Evolutionary conservation across 2,888 invertebrate species (phyloP), one percentile per base, ranked within the genome.

Genomic region (Aricia artaxerxes): DNA sequence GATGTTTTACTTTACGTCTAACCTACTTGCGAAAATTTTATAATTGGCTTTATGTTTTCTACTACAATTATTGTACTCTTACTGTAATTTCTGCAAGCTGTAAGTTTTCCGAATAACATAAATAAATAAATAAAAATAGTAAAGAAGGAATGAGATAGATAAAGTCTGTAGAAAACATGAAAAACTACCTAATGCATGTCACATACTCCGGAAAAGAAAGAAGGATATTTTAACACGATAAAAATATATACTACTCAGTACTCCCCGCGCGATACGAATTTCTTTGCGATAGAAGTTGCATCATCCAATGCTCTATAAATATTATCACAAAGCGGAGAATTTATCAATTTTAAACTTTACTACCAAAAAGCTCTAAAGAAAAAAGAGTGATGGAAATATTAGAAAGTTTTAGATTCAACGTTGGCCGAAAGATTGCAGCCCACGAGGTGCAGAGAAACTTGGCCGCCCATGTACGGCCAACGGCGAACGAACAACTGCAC

Each of bases 391-490:
- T 16, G 57, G 16, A 57, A 57, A 57, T 57, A 16, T 69, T 73
- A 73, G 40, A 73, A 73, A 44, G 73, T 73, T 44, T 73, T 24
- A 16, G 73, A 73, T 40, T 40, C 24, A 13, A 35, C 60, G n/a
- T 60, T 38, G 31, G 35, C 44, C 40, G 11, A 64, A 40, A 49
- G 7, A 69, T n/a, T 13, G 80, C 75, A 80, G 78, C 77, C 35
- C 24, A 31, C 16, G 16, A 61, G 81, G 80, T 82, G 80, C 81
- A 87, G 88, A 87, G 91, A 90, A 91, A 91, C 91, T 88, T 87
- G 88, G 86, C 86, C 87, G 87, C 85, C 93, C 92, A 91, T 92
- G 90, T 94, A 92, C 84, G 93, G 92, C 87, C 87, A 84, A 5
- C 16, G 16, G 69, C 38, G 38, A 38, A 92, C 87, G 87, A 84